A percentile compares a stretch with the other conserved stretches of the same genome.
phyloP scores from a whole-genome alignment of 2,888 invertebrate species.

The Xestia c-nigrum region DNA sequence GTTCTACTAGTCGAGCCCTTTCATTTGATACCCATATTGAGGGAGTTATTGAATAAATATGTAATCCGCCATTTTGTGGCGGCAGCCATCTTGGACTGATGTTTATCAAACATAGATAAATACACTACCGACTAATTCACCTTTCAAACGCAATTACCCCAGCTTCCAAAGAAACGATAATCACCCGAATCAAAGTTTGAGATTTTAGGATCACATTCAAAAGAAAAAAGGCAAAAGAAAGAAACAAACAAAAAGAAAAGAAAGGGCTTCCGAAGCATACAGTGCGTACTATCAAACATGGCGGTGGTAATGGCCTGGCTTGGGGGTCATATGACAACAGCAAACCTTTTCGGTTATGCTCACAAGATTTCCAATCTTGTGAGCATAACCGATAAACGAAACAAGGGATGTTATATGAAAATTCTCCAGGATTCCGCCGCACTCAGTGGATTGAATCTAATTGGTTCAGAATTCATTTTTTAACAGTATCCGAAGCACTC shows the following conservation, averaged over 20 bases:
- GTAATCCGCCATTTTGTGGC: no score
- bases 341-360: no score
- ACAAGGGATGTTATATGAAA: background rate
- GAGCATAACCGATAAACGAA: background rate
- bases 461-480: background rate
- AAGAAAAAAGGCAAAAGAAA: background rate
- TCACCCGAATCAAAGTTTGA: background rate
- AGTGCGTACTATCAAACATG: background rate
- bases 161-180: background rate
- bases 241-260: no score
- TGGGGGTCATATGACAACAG: background rate
- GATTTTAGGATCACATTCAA: background rate
- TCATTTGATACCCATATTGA: no score
- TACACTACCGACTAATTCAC: no score
- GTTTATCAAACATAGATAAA: no score
- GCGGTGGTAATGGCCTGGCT: background rate
- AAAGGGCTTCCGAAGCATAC: background rate
- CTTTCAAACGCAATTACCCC: background rate
- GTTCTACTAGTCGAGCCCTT: no score
- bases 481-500: background rate
- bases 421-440: no score
- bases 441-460: no score
- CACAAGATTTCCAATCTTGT: no score
- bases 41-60: no score
- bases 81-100: no score